Evolutionary conservation across 1,140 invertebrate genomes (phyloP), one percentile per base, ranked within the genome.

Genomic region (Drosophila pseudoobscura): DNA sequence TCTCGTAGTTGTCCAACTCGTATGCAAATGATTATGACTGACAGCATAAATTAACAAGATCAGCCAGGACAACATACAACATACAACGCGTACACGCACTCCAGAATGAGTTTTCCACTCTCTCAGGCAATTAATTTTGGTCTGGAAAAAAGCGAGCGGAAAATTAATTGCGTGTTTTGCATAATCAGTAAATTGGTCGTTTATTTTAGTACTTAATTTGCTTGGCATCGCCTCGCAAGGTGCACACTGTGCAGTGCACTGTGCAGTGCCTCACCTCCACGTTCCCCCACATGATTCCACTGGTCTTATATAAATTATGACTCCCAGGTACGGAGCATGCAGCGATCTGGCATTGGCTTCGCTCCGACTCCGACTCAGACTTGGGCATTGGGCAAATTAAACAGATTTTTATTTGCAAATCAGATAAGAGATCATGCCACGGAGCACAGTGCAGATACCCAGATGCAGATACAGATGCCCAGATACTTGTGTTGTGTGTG

Each of bases 91-190:
- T 5, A 39, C 35, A 39, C 35, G 35, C 35, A 39, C 11, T 69
- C 43, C 50, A 44, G 60, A 78, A 82, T 80, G 59, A 78, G 72
- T 84, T 74, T 85, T 78, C 60, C 64, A 62, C 65, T 53, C 51
- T 53, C 60, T 58, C 53, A 41, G 50, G 69, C 79, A 83, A 83
- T 83, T 83, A 83, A 83, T 83, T 83, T 79, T 75, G 52, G 24
- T 50, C 52, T 66, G 55, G 46, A 29, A 57, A 24, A 60, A 53
- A 57, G 41, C 46, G 53, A 75, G 64, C 75, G 69, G 78, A 75
- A 88, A 88, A 88, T 88, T 88, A 88, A 89, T 85, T 85, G 84
- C 85, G 72, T 89, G 84, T 89, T 89, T 84, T 85, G 85, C 69
- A 85, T 88, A 88, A 88, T 88, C 84, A 89, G 85, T 77, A 88